Base-by-base conservation (phyloP, 2,888 invertebrate genomes). In the Drosophila sordidula region DNA sequence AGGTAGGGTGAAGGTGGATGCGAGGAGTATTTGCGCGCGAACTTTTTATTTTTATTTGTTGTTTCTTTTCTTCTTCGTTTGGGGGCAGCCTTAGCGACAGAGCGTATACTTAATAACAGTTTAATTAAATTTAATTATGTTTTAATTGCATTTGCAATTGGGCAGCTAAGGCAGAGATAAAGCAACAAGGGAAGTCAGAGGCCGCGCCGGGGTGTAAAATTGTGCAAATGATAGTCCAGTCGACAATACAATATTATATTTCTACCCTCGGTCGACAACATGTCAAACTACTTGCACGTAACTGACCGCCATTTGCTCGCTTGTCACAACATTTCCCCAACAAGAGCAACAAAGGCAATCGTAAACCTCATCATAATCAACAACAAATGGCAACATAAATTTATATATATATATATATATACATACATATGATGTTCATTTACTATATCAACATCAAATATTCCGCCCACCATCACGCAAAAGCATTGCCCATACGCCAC, bases 61-160 rank as follows among this genome's bases (percentile, higher is more conserved):
- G 26, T 45, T 26, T 9, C 16, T 9, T 46, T 45, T 16, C 9
- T 56, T 16, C 51, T 36, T 45, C 9, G 16, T 47, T 16, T 55
- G 18, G 46, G 29, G 39, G 14, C 46, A 32, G 49, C 12, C 38
- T 49, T 56, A 39, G 61, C 61, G 41, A 50, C 64, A 18, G 34
- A 79, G 70, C 86, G 76, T 64, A 69, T 74, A 71, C 86, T 76
- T 85, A 73, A 85, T 76, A 67, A 47, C 67, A 71, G 66, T 81
- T 78, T 75, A 72, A 82, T 81, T 78, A 70, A 82, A 87, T 74
- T 71, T 70, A 85, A 85, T 87, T 85, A 76, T 74, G 52, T 73
- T 78, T 78, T 75, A 87, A 84, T 82, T 78, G 78, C 51, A 46
- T 38, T 55, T 38, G 61, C 51, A 22, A 38, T 16, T 36, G 18